Evolutionary conservation across 1,140 invertebrate genomes (phyloP).

Genomic region (Pseudomyrmex cubaensis): DNA sequence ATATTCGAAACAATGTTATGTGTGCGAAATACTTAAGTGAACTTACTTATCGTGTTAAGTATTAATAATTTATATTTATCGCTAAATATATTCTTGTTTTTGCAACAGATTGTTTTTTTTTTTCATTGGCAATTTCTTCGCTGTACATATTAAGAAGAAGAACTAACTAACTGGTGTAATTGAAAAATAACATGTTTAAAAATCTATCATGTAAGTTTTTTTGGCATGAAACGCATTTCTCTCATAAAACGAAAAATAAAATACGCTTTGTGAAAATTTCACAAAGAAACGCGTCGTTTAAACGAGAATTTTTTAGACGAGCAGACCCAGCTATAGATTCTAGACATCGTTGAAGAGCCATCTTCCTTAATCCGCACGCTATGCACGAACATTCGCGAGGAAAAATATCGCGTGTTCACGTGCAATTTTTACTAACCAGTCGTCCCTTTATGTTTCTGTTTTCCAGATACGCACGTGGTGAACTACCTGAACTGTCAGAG

Average conservation of each 20-base stretch:
- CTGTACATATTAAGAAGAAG: conserved; percentile 14
- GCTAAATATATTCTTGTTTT: background rate
- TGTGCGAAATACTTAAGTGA: background rate
- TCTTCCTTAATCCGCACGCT: conserved; percentile 35
- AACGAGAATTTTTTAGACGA: conserved; percentile 20
- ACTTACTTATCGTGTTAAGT: background rate
- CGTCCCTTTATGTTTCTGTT: conserved; percentile 62
- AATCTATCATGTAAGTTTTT: background rate
- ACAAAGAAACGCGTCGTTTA: conserved; percentile 9
- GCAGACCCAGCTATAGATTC: conserved; percentile 28
- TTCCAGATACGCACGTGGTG: conserved; percentile 72
- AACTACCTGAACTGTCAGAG: conserved; percentile 70
- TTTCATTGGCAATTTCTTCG: background rate
- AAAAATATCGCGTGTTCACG: conserved; percentile 21
- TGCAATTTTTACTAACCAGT: conserved; percentile 42
- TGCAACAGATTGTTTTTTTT: conserved; percentile 13
- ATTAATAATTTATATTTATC: conserved; percentile 16
- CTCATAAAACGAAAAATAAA: background rate
- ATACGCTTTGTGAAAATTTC: conserved; percentile 17
- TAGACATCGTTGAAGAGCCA: conserved; percentile 28
- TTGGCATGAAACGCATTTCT: conserved; percentile 37
- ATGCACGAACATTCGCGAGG: conserved; percentile 39
- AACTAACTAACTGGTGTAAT: conserved; percentile 22
- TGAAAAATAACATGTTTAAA: background rate
- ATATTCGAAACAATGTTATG: conserved; percentile 1